Percentiles rank a stretch among this genome's conserved stretches.
phyloP scores from a whole-genome alignment of 2,113 vertebrate species.

The Nothobranchius kuhntae region DNA sequence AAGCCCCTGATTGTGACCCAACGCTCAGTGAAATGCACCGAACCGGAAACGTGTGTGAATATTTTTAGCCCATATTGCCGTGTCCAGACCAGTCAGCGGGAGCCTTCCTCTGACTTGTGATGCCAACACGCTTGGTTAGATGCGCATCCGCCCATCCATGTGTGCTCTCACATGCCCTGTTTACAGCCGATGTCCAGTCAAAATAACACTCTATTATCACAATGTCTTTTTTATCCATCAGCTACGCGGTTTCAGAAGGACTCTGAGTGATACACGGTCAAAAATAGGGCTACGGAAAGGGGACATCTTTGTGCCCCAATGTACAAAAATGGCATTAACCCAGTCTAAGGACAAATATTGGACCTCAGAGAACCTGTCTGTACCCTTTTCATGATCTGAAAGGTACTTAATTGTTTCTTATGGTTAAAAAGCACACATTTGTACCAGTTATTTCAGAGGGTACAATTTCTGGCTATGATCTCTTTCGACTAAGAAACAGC shows the following conservation, averaged over 20 bases:
- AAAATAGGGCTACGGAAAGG: too few relatives aligned
- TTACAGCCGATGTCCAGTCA: slow-evolving; percentile 46
- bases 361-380: too few relatives aligned
- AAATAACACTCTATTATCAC: slow-evolving; percentile 54
- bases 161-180: slow-evolving; percentile 52
- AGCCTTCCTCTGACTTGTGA: slow-evolving; percentile 43
- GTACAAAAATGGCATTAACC: too few relatives aligned
- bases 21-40: background rate
- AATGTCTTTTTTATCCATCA: slow-evolving; percentile 40
- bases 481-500: too few relatives aligned
- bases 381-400: too few relatives aligned
- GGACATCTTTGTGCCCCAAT: too few relatives aligned
- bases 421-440: too few relatives aligned
- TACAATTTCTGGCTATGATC: too few relatives aligned
- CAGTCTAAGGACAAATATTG: too few relatives aligned
- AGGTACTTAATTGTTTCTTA: too few relatives aligned
- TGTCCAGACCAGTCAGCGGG: slow-evolving; percentile 48
- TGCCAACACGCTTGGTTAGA: slow-evolving; percentile 63
- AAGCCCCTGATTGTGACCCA: background rate
- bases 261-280: slow-evolving; percentile 6
- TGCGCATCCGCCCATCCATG: slow-evolving; percentile 58
- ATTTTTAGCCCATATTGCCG: slow-evolving; percentile 37
- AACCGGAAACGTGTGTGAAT: slow-evolving; percentile 26
- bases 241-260: slow-evolving; percentile 12
- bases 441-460: too few relatives aligned